Evolutionary conservation across 2,888 invertebrate species (phyloP).

Genomic region (Oligia strigilis): DNA sequence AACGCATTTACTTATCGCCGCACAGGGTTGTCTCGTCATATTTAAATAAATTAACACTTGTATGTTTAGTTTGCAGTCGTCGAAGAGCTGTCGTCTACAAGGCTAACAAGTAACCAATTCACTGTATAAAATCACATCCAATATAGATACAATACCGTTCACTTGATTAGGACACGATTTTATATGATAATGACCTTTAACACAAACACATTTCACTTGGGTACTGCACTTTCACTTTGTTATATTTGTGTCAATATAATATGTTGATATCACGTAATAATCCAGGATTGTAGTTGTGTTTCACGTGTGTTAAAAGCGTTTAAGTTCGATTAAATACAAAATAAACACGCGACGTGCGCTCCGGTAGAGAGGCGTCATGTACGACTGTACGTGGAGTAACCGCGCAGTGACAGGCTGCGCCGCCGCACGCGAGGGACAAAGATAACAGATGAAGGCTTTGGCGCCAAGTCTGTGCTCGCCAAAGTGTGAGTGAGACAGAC

Average conservation of each 20-base stretch:
- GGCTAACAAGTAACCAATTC: constrained; percentile 84
- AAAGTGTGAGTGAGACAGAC: constrained; percentile 79
- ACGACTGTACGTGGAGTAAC: constrained; percentile 75
- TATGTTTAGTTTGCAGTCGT: constrained; percentile 78
- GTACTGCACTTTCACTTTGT: constrained; percentile 57
- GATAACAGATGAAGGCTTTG: constrained; percentile 84
- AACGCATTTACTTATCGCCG: constrained; percentile 79
- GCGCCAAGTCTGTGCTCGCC: constrained; percentile 72
- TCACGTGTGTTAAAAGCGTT: constrained; percentile 50
- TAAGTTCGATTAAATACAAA: constrained; percentile 60
- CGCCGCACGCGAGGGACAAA: constrained; percentile 80
- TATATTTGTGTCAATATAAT: constrained; percentile 40
- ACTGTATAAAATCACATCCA: constrained; percentile 79
- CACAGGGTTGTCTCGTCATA: constrained; percentile 78
- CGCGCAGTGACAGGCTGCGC: constrained; percentile 84
- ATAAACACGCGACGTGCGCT: constrained; percentile 80
- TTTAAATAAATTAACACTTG: constrained; percentile 83
- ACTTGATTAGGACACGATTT: constrained; percentile 81
- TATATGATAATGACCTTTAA: constrained; percentile 81
- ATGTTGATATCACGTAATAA: constrained; percentile 29
- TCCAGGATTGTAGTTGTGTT: constrained; percentile 30
- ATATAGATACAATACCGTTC: constrained; percentile 80
- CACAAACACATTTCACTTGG: constrained; percentile 77
- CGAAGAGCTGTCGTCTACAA: constrained; percentile 78
- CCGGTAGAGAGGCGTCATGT: constrained; percentile 83